Conservation (phyloP, 1,140 invertebrate genomes). For the Neomicropteryx cornuta region DNA sequence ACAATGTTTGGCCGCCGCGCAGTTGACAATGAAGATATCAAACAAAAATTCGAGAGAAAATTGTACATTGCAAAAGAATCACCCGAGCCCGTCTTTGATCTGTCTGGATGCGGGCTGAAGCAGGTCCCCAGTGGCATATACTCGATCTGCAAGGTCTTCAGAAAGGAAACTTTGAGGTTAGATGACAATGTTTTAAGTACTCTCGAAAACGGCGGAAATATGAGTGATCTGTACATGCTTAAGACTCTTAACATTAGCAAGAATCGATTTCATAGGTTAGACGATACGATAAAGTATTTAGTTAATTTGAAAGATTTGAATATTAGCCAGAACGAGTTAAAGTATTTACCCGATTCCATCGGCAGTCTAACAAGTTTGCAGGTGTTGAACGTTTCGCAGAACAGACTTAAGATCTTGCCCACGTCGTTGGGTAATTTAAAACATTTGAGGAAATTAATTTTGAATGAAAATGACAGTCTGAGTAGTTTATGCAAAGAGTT, state of each 20-base stretch:
- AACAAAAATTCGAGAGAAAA: conserved; percentile 58
- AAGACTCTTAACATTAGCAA: conserved; percentile 58
- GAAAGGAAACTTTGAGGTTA: conserved; percentile 57
- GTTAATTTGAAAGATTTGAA: conserved; percentile 54
- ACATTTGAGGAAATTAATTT: conserved; percentile 41
- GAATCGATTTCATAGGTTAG: conserved; percentile 54
- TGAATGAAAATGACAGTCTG: conserved; percentile 46
- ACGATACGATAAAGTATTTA: conserved; percentile 48
- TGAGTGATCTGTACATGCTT: conserved; percentile 55
- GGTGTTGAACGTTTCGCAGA: conserved; percentile 58
- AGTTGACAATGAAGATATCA: conserved; percentile 33
- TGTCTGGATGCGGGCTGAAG: conserved; percentile 58
- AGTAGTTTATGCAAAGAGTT: conserved; percentile 49
- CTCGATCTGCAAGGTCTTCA: conserved; percentile 64
- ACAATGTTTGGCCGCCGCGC: conserved; percentile 22
- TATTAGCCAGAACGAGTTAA: conserved; percentile 51
- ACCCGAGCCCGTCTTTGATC: conserved; percentile 62
- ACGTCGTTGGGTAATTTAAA: conserved; percentile 49
- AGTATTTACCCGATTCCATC: conserved; percentile 55
- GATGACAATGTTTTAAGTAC: conserved; percentile 54
- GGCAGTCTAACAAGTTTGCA: conserved; percentile 46
- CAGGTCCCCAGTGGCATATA: conserved; percentile 61
- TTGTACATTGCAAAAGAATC: conserved; percentile 63
- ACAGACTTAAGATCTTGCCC: conserved; percentile 55
- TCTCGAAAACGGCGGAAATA: conserved; percentile 55